Evolutionary conservation across 1,140 invertebrate genomes (phyloP).

Genomic region (Drosophila parvula): DNA sequence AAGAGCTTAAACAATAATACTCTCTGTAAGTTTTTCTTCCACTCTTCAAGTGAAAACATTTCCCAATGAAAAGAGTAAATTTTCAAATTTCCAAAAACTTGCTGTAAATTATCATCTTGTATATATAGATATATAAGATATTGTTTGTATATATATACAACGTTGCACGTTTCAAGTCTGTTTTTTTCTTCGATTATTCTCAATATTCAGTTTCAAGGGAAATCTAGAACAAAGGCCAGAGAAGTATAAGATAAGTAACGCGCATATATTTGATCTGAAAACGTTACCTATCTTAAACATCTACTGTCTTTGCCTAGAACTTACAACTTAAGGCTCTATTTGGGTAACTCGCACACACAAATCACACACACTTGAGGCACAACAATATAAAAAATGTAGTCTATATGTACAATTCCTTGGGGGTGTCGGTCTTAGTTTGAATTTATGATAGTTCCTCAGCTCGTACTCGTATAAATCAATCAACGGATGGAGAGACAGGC

Average conservation of each 20-base stretch:
- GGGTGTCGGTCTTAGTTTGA: not conserved
- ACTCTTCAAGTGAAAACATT: not conserved
- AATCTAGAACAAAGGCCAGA: too few species aligned
- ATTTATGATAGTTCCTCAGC: too few species aligned
- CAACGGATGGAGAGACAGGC: conserved; percentile 13
- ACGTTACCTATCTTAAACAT: too few species aligned
- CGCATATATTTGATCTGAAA: too few species aligned
- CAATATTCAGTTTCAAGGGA: not conserved
- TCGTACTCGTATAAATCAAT: not conserved
- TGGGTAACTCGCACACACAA: not conserved
- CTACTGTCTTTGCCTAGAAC: not conserved
- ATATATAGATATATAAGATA: conserved; percentile 10
- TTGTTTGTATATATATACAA: conserved; percentile 32
- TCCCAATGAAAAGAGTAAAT: not conserved
- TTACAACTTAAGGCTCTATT: not conserved
- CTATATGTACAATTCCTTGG: conserved; percentile 16
- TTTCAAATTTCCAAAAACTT: not conserved
- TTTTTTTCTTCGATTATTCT: not conserved
- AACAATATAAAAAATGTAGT: conserved; percentile 8
- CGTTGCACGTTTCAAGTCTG: conserved; percentile 68
- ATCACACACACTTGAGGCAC: conserved; percentile 10
- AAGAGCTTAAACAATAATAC: not conserved
- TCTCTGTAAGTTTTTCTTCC: too few species aligned
- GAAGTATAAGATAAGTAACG: too few species aligned
- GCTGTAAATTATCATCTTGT: conserved; percentile 16